Evolutionary conservation across 1,140 invertebrate species (phyloP).

Genomic region (Harlomillsia oculata): DNA sequence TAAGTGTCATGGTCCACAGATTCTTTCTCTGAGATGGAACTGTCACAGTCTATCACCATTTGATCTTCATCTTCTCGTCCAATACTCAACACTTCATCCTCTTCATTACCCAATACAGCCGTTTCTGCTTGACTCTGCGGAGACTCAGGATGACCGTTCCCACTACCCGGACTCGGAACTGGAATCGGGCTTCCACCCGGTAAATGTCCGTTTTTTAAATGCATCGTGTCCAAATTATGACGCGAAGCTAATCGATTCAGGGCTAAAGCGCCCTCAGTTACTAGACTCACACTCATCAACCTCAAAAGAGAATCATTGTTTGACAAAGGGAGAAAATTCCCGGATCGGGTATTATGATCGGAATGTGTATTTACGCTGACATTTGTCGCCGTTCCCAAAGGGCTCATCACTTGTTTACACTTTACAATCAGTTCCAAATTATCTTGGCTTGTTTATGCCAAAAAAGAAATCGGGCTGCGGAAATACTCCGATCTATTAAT

Average conservation of each 20-base stretch:
- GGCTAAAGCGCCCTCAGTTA: conserved; percentile 21
- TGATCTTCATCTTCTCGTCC: conserved; percentile 31
- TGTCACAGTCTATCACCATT: conserved; percentile 34
- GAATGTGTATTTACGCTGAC: neutral
- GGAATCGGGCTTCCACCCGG: conserved; percentile 16
- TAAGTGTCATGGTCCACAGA: conserved; percentile 4
- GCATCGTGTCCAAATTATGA: neutral
- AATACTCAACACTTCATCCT: conserved; percentile 32
- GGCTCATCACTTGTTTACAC: conserved; percentile 30
- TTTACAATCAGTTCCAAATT: too few species aligned
- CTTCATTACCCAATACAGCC: conserved; percentile 9
- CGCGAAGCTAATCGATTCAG: conserved; percentile 3
- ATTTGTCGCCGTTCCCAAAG: conserved; percentile 25
- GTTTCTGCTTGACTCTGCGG: conserved; percentile 15
- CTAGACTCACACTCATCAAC: conserved; percentile 33
- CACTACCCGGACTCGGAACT: conserved; percentile 18
- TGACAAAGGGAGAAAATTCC: neutral
- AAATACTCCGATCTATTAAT: too few species aligned
- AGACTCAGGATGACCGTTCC: conserved; percentile 6
- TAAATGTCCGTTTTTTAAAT: conserved; percentile 13
- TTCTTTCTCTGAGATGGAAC: conserved; percentile 19
- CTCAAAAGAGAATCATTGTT: conserved; percentile 27
- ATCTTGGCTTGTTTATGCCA: too few species aligned
- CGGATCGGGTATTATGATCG: neutral
- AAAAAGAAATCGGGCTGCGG: too few species aligned